These are phyloP conservation scores for Hypotaenidia okinawae DNA, from an alignment of 2,797 vertebrate genomes.

Conservation along the genomic window DNA sequence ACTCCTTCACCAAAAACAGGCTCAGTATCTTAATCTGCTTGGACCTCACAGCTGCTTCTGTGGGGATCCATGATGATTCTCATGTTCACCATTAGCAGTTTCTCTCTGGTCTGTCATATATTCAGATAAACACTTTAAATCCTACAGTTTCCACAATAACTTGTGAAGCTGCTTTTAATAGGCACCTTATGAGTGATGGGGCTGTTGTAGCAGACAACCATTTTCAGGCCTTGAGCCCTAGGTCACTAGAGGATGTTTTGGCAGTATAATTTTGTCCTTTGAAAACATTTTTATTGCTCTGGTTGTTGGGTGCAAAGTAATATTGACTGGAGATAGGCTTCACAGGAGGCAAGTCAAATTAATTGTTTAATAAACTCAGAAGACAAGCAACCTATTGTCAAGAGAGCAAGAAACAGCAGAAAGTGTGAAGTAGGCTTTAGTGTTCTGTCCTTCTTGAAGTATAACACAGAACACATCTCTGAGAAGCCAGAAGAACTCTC, in stretches of 20 bases:
- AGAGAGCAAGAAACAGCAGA: neutral
- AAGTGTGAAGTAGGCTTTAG: neutral
- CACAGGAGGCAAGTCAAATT: neutral
- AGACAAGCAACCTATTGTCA: neutral
- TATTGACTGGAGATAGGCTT: neutral
- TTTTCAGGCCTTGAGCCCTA: neutral
- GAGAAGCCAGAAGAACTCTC: neutral
- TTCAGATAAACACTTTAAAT: neutral
- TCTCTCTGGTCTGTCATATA: neutral
- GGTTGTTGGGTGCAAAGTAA: neutral
- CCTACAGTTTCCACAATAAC: neutral
- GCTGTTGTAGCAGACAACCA: neutral
- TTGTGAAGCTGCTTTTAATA: neutral
- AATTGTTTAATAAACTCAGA: neutral
- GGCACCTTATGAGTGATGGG: rapidly evolving
- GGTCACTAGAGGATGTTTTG: neutral
- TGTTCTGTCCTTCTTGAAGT: neutral
- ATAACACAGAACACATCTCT: neutral
- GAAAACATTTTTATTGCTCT: neutral
- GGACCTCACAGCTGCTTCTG: neutral
- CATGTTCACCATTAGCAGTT: neutral
- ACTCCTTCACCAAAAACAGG: neutral
- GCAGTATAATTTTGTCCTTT: neutral
- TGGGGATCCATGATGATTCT: neutral
- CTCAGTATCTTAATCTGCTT: neutral